Conservation (phyloP, 2,797 vertebrate genomes). For the Enteromius mattozi region DNA sequence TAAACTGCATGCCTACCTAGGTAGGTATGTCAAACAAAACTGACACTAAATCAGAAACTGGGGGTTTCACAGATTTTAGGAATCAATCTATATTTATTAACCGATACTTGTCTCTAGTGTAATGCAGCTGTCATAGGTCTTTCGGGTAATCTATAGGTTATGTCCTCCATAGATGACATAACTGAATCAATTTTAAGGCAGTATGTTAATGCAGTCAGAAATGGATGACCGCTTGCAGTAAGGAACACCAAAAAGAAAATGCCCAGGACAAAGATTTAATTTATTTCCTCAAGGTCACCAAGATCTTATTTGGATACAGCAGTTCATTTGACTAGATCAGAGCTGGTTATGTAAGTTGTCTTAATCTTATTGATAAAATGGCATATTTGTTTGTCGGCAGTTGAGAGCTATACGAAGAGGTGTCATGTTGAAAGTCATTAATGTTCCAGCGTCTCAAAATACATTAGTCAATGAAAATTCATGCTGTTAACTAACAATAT, state of each 20-base stretch:
- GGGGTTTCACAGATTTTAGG: neutral
- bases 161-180: slow-evolving; percentile 10
- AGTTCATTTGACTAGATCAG: slow-evolving; percentile 17
- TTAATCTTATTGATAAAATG: slow-evolving; percentile 40
- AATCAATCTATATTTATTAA: neutral
- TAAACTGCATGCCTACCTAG: neutral
- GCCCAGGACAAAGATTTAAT: slow-evolving; percentile 36
- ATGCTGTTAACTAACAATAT: slow-evolving; percentile 31
- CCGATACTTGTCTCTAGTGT: neutral
- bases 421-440: slow-evolving; percentile 44
- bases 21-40: neutral
- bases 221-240: slow-evolving; percentile 24
- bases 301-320: slow-evolving; percentile 35
- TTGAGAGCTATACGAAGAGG: slow-evolving; percentile 45
- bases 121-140: neutral
- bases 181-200: neutral
- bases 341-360: slow-evolving; percentile 39
- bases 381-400: slow-evolving; percentile 39
- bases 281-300: slow-evolving; percentile 48
- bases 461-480: slow-evolving; percentile 33
- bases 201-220: neutral
- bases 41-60: neutral
- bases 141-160: slow-evolving; percentile 11
- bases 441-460: slow-evolving; percentile 23
- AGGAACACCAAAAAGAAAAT: slow-evolving; percentile 40